These are phyloP conservation scores for Ianthella basta DNA, from an alignment of 37 sponge, comb jelly and placozoan species.

Conservation along the genomic window DNA sequence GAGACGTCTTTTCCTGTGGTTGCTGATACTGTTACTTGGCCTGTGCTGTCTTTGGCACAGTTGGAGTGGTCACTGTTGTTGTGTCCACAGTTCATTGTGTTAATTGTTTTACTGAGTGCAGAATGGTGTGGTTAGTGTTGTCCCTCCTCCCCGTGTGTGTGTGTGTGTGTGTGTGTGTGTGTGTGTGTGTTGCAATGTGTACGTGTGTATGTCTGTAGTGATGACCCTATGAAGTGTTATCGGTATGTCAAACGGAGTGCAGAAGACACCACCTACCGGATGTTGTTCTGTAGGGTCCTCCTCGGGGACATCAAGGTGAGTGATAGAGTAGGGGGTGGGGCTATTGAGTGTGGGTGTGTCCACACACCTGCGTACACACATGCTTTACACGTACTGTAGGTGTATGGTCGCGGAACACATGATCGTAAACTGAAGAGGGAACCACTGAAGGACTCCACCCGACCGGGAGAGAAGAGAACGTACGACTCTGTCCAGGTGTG, in stretches of 20 bases:
- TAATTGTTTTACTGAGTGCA: too few species aligned
- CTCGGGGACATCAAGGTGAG: slow-evolving; percentile 80
- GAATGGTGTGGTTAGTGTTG: too few species aligned
- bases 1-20: too few species aligned
- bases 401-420: slow-evolving; percentile 41
- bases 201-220: slow-evolving; percentile 57
- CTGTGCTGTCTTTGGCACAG: too few species aligned
- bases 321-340: neutral
- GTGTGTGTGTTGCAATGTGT: too few species aligned
- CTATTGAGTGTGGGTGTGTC: neutral
- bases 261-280: neutral
- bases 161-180: too few species aligned
- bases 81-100: too few species aligned
- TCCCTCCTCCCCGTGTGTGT: too few species aligned
- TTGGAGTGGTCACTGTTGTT: too few species aligned
- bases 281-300: slow-evolving; percentile 73
- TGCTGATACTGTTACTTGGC: too few species aligned
- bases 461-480: slow-evolving; percentile 51
- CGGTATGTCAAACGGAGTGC: slow-evolving; percentile 34
- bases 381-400: slow-evolving; percentile 37
- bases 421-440: slow-evolving; percentile 60
- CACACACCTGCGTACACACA: neutral
- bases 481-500: slow-evolving; percentile 80
- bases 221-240: slow-evolving; percentile 76
- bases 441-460: slow-evolving; percentile 42